phyloP scores from a whole-genome alignment of 1,140 invertebrate genomes.

The Reticulitermes speratus region DNA sequence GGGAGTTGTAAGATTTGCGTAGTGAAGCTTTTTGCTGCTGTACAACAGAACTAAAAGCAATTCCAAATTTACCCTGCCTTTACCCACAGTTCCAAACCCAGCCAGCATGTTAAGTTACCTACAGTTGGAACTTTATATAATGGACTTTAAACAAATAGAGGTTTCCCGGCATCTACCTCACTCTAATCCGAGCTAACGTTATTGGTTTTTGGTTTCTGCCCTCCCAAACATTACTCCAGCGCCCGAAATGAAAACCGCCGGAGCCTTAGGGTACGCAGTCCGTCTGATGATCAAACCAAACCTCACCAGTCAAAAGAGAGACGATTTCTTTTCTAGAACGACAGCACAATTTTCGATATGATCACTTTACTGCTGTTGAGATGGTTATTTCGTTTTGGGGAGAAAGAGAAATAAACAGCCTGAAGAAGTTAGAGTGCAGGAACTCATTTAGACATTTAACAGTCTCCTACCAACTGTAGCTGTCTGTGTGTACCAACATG shows the following conservation, averaged over 20 bases:
- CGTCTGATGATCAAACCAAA: slow-evolving; percentile 12
- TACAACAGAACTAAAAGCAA: neutral
- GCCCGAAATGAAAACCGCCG: slow-evolving; percentile 27
- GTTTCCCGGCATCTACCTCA: neutral
- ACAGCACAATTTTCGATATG: slow-evolving; percentile 8
- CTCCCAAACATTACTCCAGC: slow-evolving; percentile 4
- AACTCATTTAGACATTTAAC: slow-evolving; percentile 2
- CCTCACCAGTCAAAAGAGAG: neutral
- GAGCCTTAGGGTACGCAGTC: neutral
- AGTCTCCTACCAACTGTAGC: neutral
- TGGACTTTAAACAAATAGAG: slow-evolving; percentile 27
- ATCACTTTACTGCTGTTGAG: neutral
- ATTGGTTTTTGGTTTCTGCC: slow-evolving; percentile 33
- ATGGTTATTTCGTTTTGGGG: neutral
- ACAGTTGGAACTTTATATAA: slow-evolving; percentile 11
- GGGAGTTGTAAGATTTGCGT: neutral
- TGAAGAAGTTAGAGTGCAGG: neutral
- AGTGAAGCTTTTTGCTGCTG: neutral
- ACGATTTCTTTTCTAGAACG: neutral
- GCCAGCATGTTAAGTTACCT: slow-evolving; percentile 8
- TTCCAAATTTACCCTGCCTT: neutral
- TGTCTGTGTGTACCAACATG: neutral
- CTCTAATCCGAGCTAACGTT: slow-evolving; percentile 33
- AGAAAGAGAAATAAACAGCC: neutral
- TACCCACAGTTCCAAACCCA: neutral